Conservation (phyloP, 2,888 invertebrate species). For the Rhagonycha lutea region DNA sequence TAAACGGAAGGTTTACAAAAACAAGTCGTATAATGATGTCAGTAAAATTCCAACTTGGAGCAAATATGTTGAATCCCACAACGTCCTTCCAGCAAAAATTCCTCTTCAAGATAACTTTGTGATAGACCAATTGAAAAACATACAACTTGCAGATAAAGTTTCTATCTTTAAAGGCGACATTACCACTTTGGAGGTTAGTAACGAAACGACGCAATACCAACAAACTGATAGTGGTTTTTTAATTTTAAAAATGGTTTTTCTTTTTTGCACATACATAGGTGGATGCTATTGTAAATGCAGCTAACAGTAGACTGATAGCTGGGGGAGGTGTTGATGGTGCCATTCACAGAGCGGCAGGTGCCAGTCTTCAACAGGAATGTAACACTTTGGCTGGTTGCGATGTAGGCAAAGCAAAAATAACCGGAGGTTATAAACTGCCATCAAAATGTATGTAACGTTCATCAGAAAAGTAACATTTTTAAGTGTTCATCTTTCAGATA, state of each 20-base stretch:
- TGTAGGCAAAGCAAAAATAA: slow-evolving; percentile 84
- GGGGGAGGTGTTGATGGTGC: slow-evolving; percentile 93
- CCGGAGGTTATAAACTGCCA: slow-evolving; percentile 80
- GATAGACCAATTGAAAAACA: slow-evolving; percentile 55
- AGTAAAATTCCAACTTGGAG: slow-evolving; percentile 63
- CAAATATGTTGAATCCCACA: slow-evolving; percentile 52
- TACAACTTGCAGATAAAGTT: slow-evolving; percentile 62
- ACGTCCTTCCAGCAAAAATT: slow-evolving; percentile 48
- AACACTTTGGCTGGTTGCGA: slow-evolving; percentile 71
- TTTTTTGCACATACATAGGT: slow-evolving; percentile 55
- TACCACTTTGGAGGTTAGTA: slow-evolving; percentile 70
- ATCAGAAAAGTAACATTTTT: background rate
- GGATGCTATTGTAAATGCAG: slow-evolving; percentile 90
- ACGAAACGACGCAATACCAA: background rate
- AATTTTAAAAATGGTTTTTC: background rate
- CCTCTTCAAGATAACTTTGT: slow-evolving; percentile 45
- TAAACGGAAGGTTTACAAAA: slow-evolving; percentile 59
- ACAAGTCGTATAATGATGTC: slow-evolving; percentile 51
- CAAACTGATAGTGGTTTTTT: background rate
- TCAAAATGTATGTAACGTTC: slow-evolving; percentile 73
- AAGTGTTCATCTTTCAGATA: slow-evolving; percentile 63
- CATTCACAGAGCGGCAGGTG: slow-evolving; percentile 82
- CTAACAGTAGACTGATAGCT: slow-evolving; percentile 73
- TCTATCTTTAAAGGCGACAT: slow-evolving; percentile 80
- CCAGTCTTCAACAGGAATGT: slow-evolving; percentile 71